Base-by-base conservation (phyloP, 2,797 vertebrate genomes). In the Cephalopachus bancanus region DNA sequence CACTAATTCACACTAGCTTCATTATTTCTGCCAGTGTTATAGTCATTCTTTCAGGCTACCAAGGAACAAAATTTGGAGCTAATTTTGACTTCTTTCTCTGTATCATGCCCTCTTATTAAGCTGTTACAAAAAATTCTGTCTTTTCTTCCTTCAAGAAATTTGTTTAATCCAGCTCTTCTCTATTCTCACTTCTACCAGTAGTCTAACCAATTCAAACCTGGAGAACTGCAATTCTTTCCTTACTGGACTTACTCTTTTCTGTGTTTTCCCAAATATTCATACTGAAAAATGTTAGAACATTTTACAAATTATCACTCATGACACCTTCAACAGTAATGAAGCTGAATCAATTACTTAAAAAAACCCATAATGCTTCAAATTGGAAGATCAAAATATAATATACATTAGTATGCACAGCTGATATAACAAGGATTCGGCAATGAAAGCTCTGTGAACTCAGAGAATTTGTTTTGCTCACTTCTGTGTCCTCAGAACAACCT, bases 391-490 rank as follows among this genome's bases (percentile, higher is more conserved):
- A 92, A 28, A 59, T 86, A 28, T n/a, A 57, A 10, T 89, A 89
- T 65, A 79, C 16, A 55, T 83, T 93, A 72, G 83, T 91, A 83
- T 94, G 57, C 80, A 57, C 3, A 81, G 44, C 10, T 74, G 30
- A 81, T n/a, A 17, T 33, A 71, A 24, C n/a, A 83, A 67, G 44
- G 24, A 84, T 81, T 91, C 57, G 74, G n/a, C 12, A 75, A 5
- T 37, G 8, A 88, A 67, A 65, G 1, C 11, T 37, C 62, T 65
- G 92, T 88, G 78, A 51, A n/a, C 44, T 53, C 49, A 76, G 28
- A 90, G 90, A 88, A 65, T 64, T 78, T 92, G 83, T 59, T 92
- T 86, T 92, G 53, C 83, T 84, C 44, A 71, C 10, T 75, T 84
- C 33, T 71, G 17, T 53, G 80, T 33, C 5, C 60, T 75, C 28